phyloP scores from a whole-genome alignment of 2,113 vertebrate genomes.

The Epinephelus fuscoguttatus region DNA sequence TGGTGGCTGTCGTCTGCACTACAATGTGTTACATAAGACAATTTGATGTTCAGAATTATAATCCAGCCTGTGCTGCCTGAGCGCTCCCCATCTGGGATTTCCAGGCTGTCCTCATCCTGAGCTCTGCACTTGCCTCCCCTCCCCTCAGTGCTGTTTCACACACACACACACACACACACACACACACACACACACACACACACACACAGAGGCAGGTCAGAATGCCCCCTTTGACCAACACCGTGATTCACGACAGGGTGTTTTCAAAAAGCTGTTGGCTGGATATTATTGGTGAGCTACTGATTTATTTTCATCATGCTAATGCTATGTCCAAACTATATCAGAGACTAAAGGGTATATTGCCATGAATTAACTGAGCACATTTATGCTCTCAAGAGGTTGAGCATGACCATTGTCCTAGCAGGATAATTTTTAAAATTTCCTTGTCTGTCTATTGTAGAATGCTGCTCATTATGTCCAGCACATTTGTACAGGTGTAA shows the following conservation, averaged over 20 bases:
- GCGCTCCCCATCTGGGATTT: constrained; percentile 73
- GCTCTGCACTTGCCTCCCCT: constrained; percentile 3
- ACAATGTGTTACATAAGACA: constrained; percentile 82
- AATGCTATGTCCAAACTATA: not conserved
- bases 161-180: constrained; percentile 6
- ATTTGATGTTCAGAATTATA: constrained; percentile 82
- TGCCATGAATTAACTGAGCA: not conserved
- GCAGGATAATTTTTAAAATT: too few relatives aligned
- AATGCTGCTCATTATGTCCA: not conserved
- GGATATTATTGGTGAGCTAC: too few relatives aligned
- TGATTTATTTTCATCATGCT: not conserved
- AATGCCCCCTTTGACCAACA: not conserved
- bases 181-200: not conserved
- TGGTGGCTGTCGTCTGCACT: constrained; percentile 71
- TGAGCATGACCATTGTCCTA: too few relatives aligned
- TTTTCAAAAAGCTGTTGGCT: too few relatives aligned
- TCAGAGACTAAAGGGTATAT: not conserved
- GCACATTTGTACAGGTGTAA: not conserved
- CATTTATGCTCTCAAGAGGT: too few relatives aligned
- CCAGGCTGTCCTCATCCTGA: constrained; percentile 42
- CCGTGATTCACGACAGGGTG: not conserved
- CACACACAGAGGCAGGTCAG: constrained; percentile 26
- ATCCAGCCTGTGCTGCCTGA: constrained; percentile 72
- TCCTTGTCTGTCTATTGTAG: too few relatives aligned
- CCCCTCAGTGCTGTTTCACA: constrained; percentile 14